Evolutionary conservation across 2,797 vertebrate genomes (phyloP).

Genomic region (Neosilurus mollespiculum): DNA sequence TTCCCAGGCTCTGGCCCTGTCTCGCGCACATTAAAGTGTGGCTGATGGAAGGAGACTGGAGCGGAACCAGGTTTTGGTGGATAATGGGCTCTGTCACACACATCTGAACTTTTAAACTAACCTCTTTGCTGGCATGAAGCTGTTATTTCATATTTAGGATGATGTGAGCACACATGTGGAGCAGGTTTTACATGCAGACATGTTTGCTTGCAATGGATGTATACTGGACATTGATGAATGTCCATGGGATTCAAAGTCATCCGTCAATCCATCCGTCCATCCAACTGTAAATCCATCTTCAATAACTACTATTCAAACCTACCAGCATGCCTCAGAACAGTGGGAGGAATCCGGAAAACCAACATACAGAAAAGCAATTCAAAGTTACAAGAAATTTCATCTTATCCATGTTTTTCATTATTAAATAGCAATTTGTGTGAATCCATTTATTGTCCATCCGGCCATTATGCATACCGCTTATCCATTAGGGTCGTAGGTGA

Average conservation of each 20-base stretch:
- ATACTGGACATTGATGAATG: constrained; percentile 2
- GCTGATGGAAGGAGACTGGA: constrained; percentile 37
- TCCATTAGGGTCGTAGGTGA: too few species aligned
- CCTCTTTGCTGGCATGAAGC: constrained; percentile 18
- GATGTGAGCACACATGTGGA: background rate
- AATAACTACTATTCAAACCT: background rate
- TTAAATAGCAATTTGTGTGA: background rate
- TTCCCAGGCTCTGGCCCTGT: constrained; percentile 29
- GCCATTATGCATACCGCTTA: too few species aligned
- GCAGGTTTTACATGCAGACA: background rate
- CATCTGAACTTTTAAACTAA: constrained; percentile 31
- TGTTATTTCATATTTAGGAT: constrained; percentile 7
- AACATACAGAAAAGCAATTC: background rate
- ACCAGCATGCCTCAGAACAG: background rate
- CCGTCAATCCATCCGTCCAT: background rate
- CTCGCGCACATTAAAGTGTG: constrained; percentile 32
- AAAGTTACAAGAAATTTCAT: background rate
- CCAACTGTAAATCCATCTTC: background rate
- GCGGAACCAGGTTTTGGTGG: constrained; percentile 22
- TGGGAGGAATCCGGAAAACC: background rate
- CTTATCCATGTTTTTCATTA: background rate
- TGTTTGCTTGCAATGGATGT: background rate
- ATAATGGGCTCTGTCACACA: constrained; percentile 10
- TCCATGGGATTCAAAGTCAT: background rate
- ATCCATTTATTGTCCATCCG: background rate